phyloP scores from a whole-genome alignment of 2,797 vertebrate genomes.

The Sebastes kiyomatsui region DNA sequence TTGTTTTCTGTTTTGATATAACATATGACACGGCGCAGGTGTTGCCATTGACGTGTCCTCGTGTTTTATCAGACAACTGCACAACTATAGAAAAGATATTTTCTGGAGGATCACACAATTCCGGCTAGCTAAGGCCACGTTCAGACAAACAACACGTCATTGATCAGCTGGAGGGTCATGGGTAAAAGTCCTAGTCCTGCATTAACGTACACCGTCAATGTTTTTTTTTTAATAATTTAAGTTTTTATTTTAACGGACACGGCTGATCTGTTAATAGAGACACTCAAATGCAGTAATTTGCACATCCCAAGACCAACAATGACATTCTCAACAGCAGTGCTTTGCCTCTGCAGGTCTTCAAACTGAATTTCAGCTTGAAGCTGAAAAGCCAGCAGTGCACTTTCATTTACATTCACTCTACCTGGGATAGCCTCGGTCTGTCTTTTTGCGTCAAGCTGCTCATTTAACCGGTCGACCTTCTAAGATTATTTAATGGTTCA shows the following conservation, averaged over 20 bases:
- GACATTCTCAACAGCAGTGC: neutral
- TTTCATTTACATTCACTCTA: neutral
- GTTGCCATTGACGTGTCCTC: slow-evolving; percentile 26
- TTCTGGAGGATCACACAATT: neutral
- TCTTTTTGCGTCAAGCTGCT: slow-evolving; percentile 12
- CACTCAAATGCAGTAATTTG: neutral
- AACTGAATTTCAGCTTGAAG: neutral
- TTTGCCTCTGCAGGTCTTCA: neutral
- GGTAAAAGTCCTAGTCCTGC: neutral
- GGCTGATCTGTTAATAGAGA: neutral
- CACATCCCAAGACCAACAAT: neutral
- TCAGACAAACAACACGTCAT: neutral
- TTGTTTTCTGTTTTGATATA: slow-evolving; percentile 16
- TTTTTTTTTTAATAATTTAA: neutral
- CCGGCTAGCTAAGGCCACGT: neutral
- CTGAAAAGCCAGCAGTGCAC: neutral
- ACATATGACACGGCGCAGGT: slow-evolving; percentile 6
- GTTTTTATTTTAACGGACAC: neutral
- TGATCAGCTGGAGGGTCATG: neutral
- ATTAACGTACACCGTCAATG: neutral
- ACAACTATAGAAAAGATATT: slow-evolving; percentile 3
- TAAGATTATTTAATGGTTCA: neutral
- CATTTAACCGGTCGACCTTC: slow-evolving; percentile 8
- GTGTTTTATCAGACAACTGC: slow-evolving; percentile 4
- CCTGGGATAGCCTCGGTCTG: slow-evolving; percentile 2